A percentile compares a stretch with the other conserved stretches of the same genome.
Conservation (phyloP, 2,113 vertebrate genomes). For the Paracanthobrama guichenoti region DNA sequence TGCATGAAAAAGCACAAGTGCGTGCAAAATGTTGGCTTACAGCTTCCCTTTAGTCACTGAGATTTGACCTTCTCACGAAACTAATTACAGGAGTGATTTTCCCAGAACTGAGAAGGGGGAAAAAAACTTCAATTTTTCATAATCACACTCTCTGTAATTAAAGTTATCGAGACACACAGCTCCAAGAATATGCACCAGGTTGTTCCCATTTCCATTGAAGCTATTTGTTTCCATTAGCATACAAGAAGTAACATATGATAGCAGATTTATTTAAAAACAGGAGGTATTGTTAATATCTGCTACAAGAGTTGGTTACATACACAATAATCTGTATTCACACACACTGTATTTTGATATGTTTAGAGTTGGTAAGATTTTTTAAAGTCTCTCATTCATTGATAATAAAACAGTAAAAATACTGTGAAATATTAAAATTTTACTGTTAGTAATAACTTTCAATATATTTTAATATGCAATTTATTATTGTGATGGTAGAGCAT, state of each 20-base stretch:
- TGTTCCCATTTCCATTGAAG: background rate
- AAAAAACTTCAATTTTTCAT: slow-evolving; percentile 25
- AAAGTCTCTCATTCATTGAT: too few relatives aligned
- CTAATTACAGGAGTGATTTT: slow-evolving; percentile 22
- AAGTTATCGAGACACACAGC: slow-evolving; percentile 28
- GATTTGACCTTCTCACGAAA: slow-evolving; percentile 14
- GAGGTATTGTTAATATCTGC: too few relatives aligned
- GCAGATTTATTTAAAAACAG: background rate
- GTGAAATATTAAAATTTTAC: too few relatives aligned
- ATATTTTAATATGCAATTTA: background rate
- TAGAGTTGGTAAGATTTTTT: background rate
- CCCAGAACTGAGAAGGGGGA: background rate
- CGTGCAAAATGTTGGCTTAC: background rate
- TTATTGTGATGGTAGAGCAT: background rate
- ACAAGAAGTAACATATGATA: background rate
- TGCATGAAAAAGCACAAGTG: slow-evolving; percentile 24
- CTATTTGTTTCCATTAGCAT: background rate
- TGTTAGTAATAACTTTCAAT: background rate
- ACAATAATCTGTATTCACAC: too few relatives aligned
- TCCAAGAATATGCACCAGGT: background rate
- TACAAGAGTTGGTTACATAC: too few relatives aligned
- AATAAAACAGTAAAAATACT: background rate
- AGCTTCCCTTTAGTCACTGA: background rate
- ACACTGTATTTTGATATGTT: background rate
- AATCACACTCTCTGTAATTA: slow-evolving; percentile 31